Evolutionary conservation across 2,113 vertebrate genomes (phyloP), one percentile per base, ranked within the genome.

Genomic region (Nesoenas mayeri): DNA sequence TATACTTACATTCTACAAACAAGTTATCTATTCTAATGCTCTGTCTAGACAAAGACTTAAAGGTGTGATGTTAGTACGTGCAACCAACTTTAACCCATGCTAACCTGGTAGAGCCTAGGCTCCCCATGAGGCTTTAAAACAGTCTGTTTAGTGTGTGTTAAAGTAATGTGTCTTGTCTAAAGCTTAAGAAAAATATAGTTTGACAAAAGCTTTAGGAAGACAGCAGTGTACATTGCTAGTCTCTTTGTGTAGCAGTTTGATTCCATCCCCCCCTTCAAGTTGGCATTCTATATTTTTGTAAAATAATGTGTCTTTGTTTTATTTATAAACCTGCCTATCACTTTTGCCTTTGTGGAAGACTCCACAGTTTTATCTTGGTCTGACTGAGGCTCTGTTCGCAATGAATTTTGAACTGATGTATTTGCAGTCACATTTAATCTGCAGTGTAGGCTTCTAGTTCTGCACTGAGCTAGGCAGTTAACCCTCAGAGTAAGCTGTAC

Each of bases 291-390:
- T 86, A 66, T 88, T 95, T 96, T 90, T 96, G 93, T 96, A 95
- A 97, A 96, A 94, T 85, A 91, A 48, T 78, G 56, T 88, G 64
- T 91, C 79, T 93, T 91, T 95, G 67, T 94, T 93, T 97, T 96
- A 95, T 95, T 95, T 96, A 94, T 95, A 96, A 96, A 91, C 79
- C 91, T 85, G 85, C 61, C 92, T 95, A 90, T 96, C 85, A 84
- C 65, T 95, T 91, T 58, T 81, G 74, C 79, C 60, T 93, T 94
- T 88, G 77, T 94, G 79, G 60, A 95, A 95, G 81, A 60, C 51
- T 88, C 71, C 74, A 88, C 61, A 48, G 82, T 88, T 95, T 80
- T 93, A 80, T 89, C 67, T 86, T 85, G 50, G 56, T 34, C 56
- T 74, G 50, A 67, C 85, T 73, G 80, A 88, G 65, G 51, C 71